Evolutionary conservation across 2,888 invertebrate species (phyloP), one percentile per base, ranked within the genome.

Genomic region (Orthonevra nobilis): DNA sequence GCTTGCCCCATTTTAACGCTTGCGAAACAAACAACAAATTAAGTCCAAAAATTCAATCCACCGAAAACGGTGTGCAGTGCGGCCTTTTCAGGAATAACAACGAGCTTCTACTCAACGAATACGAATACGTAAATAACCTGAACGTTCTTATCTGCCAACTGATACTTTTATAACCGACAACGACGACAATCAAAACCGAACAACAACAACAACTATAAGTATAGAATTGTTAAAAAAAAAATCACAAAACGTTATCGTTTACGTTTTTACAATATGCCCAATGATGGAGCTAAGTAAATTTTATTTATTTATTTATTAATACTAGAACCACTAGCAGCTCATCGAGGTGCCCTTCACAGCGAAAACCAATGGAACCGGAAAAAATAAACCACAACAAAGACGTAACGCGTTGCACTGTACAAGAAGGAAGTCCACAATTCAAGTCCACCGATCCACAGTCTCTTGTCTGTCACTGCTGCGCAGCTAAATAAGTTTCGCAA

Each of bases 1-100:
- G 82, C 82, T 50, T 83, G 83, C 10, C 83, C 83, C 83, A 83
- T 83, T 75, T 73, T 82, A 36, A 10, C 38, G 12, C 30, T 17
- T 34, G 19, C 7, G 23, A 14, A 30, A 34, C 34, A 15, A n/a
- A 20, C n/a, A 60, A 42, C 44, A 44, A 30, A 38, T 12, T n/a
- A n/a, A n/a, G n/a, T n/a, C n/a, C n/a, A n/a, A n/a, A n/a, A n/a
- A n/a, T n/a, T n/a, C n/a, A 56, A 20, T 20, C 50, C 14, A 20
- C 44, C 48, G 56, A 32, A 23, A 4, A 23, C 23, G n/a, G n/a
- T n/a, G n/a, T n/a, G n/a, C n/a, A n/a, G 28, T 56, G 17, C 52
- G 44, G 26, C 10, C 15, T 28, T 42, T 58, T 40, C 28, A 9
- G n/a, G 15, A 38, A 61, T 23, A 77, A 54, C 38, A 19, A 68